A percentile compares a stretch with the other conserved stretches of the same genome.
phyloP scores from a whole-genome alignment of 2,888 invertebrate genomes.

The Beris morrisii region DNA sequence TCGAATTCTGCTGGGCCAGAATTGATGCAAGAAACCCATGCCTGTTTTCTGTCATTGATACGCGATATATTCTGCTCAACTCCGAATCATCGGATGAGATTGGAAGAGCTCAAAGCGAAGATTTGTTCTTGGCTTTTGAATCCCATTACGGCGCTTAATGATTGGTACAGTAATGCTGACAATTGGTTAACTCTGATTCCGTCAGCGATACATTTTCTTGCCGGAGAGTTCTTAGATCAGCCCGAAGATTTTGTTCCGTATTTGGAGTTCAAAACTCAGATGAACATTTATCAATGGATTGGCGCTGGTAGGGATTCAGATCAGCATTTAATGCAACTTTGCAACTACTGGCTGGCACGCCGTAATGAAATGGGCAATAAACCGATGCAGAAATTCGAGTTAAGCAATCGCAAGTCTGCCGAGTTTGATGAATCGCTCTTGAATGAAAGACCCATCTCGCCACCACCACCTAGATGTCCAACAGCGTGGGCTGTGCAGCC shows the following conservation, averaged over 20 bases:
- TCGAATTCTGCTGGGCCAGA: slow-evolving; percentile 54
- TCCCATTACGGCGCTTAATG: slow-evolving; percentile 78
- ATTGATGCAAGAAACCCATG: slow-evolving; percentile 78
- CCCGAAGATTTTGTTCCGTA: slow-evolving; percentile 88
- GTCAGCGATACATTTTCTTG: slow-evolving; percentile 80
- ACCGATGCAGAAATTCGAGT: slow-evolving; percentile 39
- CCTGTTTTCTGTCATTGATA: slow-evolving; percentile 84
- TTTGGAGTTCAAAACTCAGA: slow-evolving; percentile 75
- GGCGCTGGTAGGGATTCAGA: slow-evolving; percentile 92
- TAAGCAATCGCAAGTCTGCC: slow-evolving; percentile 44
- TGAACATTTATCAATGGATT: slow-evolving; percentile 77
- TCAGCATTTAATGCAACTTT: slow-evolving; percentile 71
- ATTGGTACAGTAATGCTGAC: slow-evolving; percentile 72
- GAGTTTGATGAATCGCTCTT: slow-evolving; percentile 37
- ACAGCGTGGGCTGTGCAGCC: slow-evolving; percentile 83
- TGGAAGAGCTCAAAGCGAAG: slow-evolving; percentile 72
- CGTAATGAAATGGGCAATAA: slow-evolving; percentile 56
- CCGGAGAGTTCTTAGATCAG: slow-evolving; percentile 78
- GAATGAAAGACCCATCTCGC: slow-evolving; percentile 56
- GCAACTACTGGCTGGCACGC: slow-evolving; percentile 77
- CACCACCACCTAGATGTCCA: slow-evolving; percentile 66
- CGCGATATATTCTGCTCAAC: slow-evolving; percentile 86
- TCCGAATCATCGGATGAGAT: slow-evolving; percentile 80
- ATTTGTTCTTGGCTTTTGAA: slow-evolving; percentile 75
- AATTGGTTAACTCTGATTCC: slow-evolving; percentile 76